Conservation (phyloP, 2,113 vertebrate species). For the Clarias batrachus region DNA sequence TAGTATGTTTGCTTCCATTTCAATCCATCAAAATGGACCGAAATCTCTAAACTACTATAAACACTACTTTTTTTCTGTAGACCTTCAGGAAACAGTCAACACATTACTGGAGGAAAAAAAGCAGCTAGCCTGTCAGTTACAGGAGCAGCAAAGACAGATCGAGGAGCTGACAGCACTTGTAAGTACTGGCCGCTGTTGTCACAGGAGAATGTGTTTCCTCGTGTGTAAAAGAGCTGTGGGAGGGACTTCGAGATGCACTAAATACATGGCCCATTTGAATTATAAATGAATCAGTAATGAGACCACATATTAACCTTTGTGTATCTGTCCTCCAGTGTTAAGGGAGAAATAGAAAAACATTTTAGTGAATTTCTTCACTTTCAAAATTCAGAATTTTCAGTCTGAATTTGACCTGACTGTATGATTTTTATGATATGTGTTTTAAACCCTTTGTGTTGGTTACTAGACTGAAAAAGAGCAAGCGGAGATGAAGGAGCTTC, state of each 20-base stretch:
- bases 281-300: conserved; percentile 38
- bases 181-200: conserved; percentile 33
- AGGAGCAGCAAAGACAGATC: conserved; percentile 72
- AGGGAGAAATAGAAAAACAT: neutral
- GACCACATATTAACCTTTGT: neutral
- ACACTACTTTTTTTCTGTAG: conserved; percentile 51
- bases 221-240: neutral
- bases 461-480: conserved; percentile 68
- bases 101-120: conserved; percentile 77
- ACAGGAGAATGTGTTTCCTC: neutral
- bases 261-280: conserved; percentile 25
- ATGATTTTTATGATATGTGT: neutral
- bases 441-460: neutral
- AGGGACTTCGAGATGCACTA: neutral
- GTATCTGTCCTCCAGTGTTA: neutral
- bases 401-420: neutral
- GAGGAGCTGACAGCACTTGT: conserved; percentile 71
- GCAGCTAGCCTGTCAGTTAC: conserved; percentile 70
- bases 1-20: no score
- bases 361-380: neutral
- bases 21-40: no score
- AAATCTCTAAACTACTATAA: neutral
- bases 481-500: conserved; percentile 69
- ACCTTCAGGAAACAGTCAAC: conserved; percentile 72
- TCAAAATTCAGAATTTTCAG: neutral